These are phyloP conservation scores for Ips typographus DNA, from an alignment of 1,140 invertebrate genomes.

Conservation along the genomic window DNA sequence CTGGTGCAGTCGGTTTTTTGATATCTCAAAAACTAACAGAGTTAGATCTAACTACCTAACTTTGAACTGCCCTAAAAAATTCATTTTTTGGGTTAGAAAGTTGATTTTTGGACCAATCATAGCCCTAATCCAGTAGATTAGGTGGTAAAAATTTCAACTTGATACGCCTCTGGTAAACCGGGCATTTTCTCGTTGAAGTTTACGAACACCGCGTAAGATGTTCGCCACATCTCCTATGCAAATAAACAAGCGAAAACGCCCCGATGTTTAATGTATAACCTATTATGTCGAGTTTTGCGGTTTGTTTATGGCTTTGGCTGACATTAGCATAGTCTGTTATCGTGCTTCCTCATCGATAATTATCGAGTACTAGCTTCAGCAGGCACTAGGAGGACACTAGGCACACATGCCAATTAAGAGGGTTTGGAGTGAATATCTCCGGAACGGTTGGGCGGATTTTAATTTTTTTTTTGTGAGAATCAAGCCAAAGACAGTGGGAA, in stretches of 20 bases:
- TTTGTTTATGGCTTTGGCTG: slow-evolving; percentile 33
- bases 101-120: no score
- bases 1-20: no score
- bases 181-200: slow-evolving; percentile 25
- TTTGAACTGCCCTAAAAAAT: no score
- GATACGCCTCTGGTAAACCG: slow-evolving; percentile 4
- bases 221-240: slow-evolving; percentile 36
- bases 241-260: slow-evolving; percentile 23
- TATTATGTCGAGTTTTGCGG: slow-evolving; percentile 35
- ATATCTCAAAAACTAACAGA: no score
- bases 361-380: slow-evolving; percentile 16
- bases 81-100: no score
- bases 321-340: slow-evolving; percentile 32
- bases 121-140: no score
- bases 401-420: slow-evolving; percentile 26
- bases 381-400: neutral
- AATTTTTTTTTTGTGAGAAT: no score
- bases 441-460: no score
- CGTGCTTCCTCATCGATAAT: slow-evolving; percentile 32
- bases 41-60: no score
- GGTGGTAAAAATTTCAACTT: no score
- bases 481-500: no score
- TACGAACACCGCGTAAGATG: slow-evolving; percentile 33
- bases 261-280: slow-evolving; percentile 36
- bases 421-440: no score